Evolutionary conservation across 30 jellyfish, hydroid and myxozoan genomes (phyloP).

Genomic region (Hydractinia echinata): DNA sequence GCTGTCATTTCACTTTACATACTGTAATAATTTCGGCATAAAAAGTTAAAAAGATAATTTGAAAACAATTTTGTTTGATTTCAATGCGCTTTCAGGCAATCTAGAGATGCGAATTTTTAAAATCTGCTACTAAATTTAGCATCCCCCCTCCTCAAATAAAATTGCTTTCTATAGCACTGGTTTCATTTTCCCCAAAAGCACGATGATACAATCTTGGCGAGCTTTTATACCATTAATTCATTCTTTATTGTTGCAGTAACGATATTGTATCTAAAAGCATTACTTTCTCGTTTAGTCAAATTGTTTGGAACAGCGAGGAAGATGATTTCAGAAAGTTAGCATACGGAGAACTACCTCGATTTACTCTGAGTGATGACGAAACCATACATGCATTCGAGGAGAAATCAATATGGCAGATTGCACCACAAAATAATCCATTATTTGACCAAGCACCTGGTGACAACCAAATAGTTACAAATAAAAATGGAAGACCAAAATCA

Average conservation of each 20-base stretch:
- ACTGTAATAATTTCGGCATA: too few species aligned
- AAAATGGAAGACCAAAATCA: background rate
- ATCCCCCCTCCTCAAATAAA: too few species aligned
- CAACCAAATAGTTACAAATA: slow-evolving; percentile 17
- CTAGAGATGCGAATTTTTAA: too few species aligned
- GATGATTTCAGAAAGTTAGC: slow-evolving; percentile 59
- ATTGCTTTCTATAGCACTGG: too few species aligned
- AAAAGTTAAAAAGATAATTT: too few species aligned
- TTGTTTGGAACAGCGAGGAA: slow-evolving; percentile 45
- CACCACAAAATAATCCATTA: slow-evolving; percentile 59
- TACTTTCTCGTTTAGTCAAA: slow-evolving; percentile 22
- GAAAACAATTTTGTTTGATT: too few species aligned
- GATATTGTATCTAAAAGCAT: background rate
- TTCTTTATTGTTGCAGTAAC: background rate
- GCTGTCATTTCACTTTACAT: too few species aligned
- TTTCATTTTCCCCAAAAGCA: too few species aligned
- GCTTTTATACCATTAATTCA: too few species aligned
- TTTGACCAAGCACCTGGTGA: slow-evolving; percentile 41
- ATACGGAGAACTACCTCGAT: slow-evolving; percentile 66
- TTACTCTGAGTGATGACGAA: slow-evolving; percentile 74
- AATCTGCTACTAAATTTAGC: too few species aligned
- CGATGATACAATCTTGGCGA: too few species aligned
- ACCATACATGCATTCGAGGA: slow-evolving; percentile 59
- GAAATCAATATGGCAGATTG: slow-evolving; percentile 62
- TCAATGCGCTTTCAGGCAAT: too few species aligned